Percentiles rank a stretch among this genome's conserved stretches.
Conservation (phyloP, 1,140 invertebrate genomes). For the Brachionus rotundiformis region DNA sequence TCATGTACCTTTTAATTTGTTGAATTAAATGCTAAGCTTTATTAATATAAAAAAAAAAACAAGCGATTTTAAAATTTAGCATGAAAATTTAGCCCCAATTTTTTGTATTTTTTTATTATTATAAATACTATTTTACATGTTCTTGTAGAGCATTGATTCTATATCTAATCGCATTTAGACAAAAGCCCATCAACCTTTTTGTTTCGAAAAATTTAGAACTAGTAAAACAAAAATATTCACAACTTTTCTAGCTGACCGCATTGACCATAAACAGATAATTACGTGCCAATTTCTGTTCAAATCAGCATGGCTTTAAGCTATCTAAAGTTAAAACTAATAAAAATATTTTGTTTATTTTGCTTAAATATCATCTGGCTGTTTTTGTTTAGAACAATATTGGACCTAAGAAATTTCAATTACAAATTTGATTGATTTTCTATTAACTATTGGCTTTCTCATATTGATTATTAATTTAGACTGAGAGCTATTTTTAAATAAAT, state of each 20-base stretch:
- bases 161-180: background rate
- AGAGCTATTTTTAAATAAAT: slow-evolving; percentile 22
- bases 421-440: slow-evolving; percentile 36
- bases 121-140: background rate
- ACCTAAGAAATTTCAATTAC: background rate
- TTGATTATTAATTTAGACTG: slow-evolving; percentile 32
- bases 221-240: background rate
- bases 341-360: slow-evolving; percentile 6
- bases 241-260: background rate
- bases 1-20: slow-evolving; percentile 8
- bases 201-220: background rate
- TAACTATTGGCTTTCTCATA: slow-evolving; percentile 44
- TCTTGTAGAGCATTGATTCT: background rate
- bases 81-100: background rate
- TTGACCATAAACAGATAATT: slow-evolving; percentile 14
- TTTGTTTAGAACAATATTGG: background rate
- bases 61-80: slow-evolving; percentile 2
- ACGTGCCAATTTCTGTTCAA: background rate
- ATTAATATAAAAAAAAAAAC: background rate
- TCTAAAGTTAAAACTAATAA: background rate
- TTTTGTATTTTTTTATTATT: too few relatives aligned
- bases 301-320: background rate
- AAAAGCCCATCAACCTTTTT: background rate
- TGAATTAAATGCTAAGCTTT: slow-evolving; percentile 25
- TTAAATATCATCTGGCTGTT: slow-evolving; percentile 26